A percentile compares a stretch with the other conserved stretches of the same genome.
Conservation (phyloP, 2,888 invertebrate genomes). For the Pollenia griseotomentosa region DNA sequence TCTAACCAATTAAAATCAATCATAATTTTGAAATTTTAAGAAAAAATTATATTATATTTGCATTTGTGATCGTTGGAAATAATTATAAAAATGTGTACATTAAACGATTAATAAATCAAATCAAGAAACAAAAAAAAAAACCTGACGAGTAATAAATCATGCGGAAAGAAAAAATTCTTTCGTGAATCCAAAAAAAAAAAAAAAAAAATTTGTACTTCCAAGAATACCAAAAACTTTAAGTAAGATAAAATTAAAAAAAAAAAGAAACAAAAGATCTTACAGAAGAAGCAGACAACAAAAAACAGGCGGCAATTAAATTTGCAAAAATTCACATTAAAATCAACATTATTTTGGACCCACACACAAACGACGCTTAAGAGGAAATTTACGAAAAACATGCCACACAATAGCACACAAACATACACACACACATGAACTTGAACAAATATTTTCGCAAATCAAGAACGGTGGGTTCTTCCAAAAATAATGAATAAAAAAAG, state of each 20-base stretch:
- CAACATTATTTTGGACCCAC: constrained; percentile 65
- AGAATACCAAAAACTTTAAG: constrained; percentile 44
- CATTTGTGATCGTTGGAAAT: constrained; percentile 15
- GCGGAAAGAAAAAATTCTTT: constrained; percentile 29
- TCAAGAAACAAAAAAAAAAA: neutral
- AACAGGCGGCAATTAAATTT: constrained; percentile 66
- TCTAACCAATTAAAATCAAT: constrained; percentile 28
- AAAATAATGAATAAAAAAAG: constrained; percentile 28
- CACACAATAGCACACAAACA: neutral
- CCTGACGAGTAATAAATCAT: constrained; percentile 62
- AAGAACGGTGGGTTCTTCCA: constrained; percentile 37
- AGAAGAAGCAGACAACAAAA: constrained; percentile 11
- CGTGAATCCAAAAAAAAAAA: constrained; percentile 7
- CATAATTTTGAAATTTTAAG: neutral
- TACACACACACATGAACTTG: constrained; percentile 5
- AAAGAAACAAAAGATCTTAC: constrained; percentile 30
- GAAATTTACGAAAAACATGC: constrained; percentile 43
- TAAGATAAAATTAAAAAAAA: constrained; percentile 33
- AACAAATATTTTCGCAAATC: constrained; percentile 41
- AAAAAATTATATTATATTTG: constrained; percentile 26
- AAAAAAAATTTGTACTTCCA: constrained; percentile 18
- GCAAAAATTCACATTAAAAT: constrained; percentile 72
- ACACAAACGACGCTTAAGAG: constrained; percentile 42
- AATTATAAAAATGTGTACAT: neutral
- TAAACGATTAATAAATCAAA: constrained; percentile 51